Conservation (phyloP, 2,888 invertebrate species). For the Metallyticus violacea region DNA sequence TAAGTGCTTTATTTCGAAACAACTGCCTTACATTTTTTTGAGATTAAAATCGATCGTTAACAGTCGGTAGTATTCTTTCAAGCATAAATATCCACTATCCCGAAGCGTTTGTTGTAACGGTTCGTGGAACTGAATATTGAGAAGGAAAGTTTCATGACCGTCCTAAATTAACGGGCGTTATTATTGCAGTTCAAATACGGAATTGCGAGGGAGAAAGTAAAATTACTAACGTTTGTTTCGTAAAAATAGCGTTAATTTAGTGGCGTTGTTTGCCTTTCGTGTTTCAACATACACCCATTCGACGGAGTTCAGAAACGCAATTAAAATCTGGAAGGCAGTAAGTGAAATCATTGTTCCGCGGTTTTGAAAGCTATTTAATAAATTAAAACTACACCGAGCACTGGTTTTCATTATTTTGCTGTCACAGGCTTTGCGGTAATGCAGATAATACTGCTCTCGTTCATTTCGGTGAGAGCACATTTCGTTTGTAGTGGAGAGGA, state of each 20-base stretch:
- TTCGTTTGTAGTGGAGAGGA: background rate
- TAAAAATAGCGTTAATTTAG: background rate
- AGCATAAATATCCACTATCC: no score
- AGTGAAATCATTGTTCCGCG: background rate
- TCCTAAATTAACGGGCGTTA: background rate
- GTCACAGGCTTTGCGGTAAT: background rate
- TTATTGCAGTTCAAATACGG: background rate
- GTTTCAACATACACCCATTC: background rate
- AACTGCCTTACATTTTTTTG: no score
- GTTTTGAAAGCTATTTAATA: background rate
- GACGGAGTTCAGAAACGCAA: background rate
- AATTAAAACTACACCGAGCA: background rate
- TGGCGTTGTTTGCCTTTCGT: background rate
- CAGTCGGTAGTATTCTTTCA: no score
- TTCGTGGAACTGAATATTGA: background rate
- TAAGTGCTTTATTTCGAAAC: no score
- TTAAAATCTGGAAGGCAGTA: background rate
- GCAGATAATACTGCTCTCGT: background rate
- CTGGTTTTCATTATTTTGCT: background rate
- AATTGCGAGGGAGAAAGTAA: background rate
- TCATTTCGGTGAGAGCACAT: background rate
- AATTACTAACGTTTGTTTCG: background rate
- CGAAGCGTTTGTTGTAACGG: background rate
- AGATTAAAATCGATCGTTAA: no score
- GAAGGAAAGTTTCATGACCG: background rate